phyloP scores from a whole-genome alignment of 2,888 invertebrate species.

The Philhelius pedissequus region DNA sequence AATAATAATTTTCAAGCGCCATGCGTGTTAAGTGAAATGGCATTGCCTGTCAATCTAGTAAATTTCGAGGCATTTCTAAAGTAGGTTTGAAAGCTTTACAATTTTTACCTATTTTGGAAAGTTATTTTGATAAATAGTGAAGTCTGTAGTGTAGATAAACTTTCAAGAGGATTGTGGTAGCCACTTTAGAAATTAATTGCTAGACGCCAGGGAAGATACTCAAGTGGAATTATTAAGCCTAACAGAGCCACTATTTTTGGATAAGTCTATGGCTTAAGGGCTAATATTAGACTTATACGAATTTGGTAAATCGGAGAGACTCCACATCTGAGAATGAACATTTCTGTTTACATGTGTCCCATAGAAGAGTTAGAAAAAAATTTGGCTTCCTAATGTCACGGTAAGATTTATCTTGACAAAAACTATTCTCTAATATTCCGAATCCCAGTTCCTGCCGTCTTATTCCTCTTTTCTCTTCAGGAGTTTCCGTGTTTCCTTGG shows the following conservation, averaged over 20 bases:
- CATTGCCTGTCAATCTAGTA: constrained; percentile 15
- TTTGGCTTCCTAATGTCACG: too few relatives aligned
- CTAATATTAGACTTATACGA: neutral
- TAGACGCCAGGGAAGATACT: neutral
- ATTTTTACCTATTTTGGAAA: constrained; percentile 2
- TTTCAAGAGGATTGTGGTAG: constrained; percentile 18
- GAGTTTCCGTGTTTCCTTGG: too few relatives aligned
- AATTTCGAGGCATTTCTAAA: constrained; percentile 6
- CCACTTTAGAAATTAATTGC: constrained; percentile 3
- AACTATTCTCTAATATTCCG: too few relatives aligned
- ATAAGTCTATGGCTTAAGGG: neutral
- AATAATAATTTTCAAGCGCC: constrained; percentile 53
- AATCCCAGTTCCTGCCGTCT: too few relatives aligned
- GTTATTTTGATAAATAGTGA: too few relatives aligned
- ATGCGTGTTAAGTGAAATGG: constrained; percentile 45
- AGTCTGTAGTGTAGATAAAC: too few relatives aligned
- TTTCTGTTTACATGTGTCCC: too few relatives aligned
- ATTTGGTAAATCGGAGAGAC: too few relatives aligned
- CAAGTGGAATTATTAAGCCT: neutral
- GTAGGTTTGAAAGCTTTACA: neutral
- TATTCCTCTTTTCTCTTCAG: too few relatives aligned
- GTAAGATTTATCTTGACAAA: too few relatives aligned
- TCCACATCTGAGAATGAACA: too few relatives aligned
- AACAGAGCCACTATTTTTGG: neutral
- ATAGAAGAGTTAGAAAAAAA: too few relatives aligned